Percentiles rank a stretch among this genome's conserved stretches.
Evolutionary conservation across 2,888 invertebrate genomes (phyloP).

Genomic region (Pseudococcus jackbeardsleyi): DNA sequence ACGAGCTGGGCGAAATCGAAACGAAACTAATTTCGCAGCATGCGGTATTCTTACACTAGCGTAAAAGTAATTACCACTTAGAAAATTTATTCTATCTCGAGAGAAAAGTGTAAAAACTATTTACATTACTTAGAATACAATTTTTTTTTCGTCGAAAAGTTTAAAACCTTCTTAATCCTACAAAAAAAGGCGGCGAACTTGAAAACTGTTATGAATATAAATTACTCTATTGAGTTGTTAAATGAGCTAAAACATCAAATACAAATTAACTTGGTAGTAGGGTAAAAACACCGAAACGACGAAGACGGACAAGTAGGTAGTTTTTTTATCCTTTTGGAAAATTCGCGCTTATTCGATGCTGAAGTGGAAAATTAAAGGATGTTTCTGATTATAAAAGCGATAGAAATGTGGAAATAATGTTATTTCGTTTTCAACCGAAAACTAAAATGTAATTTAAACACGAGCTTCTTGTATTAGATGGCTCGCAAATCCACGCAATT

Average conservation of each 20-base stretch:
- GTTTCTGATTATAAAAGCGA: conserved; percentile 23
- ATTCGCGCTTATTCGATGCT: not conserved
- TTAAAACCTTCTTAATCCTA: conserved; percentile 14
- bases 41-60: conserved; percentile 19
- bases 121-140: not conserved
- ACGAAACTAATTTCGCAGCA: not conserved
- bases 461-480: not conserved
- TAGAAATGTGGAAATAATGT: conserved; percentile 10
- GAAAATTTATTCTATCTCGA: conserved; percentile 14
- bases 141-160: not conserved
- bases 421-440: conserved; percentile 1
- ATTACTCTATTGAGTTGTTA: conserved; percentile 32
- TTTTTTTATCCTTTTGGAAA: not conserved
- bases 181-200: not conserved
- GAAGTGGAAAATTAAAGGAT: conserved; percentile 29
- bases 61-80: conserved; percentile 42
- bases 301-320: not conserved
- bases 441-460: conserved; percentile 36
- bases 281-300: not conserved
- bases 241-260: conserved; percentile 31
- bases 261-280: not conserved
- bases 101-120: conserved; percentile 28
- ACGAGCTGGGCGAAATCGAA: not conserved
- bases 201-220: conserved; percentile 14
- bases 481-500: conserved; percentile 12